Base-by-base conservation (phyloP, 2,113 vertebrate species). In the Etia nguti region DNA sequence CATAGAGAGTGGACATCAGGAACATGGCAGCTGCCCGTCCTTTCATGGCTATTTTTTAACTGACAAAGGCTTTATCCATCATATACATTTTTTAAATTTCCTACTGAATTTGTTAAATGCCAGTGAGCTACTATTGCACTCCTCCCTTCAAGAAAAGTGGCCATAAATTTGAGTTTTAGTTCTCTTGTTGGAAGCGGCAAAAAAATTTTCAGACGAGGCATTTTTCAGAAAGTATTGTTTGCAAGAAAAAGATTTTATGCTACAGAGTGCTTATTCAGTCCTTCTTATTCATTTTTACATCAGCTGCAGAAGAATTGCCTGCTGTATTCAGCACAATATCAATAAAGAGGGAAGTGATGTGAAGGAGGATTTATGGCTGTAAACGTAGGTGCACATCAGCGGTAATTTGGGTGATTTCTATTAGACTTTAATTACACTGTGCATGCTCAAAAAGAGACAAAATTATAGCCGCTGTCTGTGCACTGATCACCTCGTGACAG, bases 131-230 rank as follows among this genome's bases (percentile, higher is more conserved):
- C 82, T 79, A n/a, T 82, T 81, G 85, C 73, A 65, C 38, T 82
- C 38, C 41, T 68, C 43, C 46, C 52, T 15, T 16, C 18, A 84
- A 88, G 31, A 24, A 65, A 89, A 86, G 41, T 50, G 60, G 79
- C 29, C 57, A 73, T 88, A 90, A 91, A 92, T 89, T 70, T 59
- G 13, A 59, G 9, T 82, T 93, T 90, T 90, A 88, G 11, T 86
- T 91, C 83, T 92, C 55, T 85, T 85, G 82, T 89, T 62, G 15
- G 26, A 92, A 50, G 75, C 60, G 59, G 73, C 81, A 55, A 80
- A 81, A 36, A 81, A 86, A 90, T 83, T 11, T 82, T 90, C 60
- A 83, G 80, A 46, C 50, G 15, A 81, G 41, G 81, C 82, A 13
- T 82, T 83, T 85, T 84, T 90, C 8, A 6, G 65, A 80, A 84